Conservation (phyloP, 2,888 invertebrate species). For the Aelia acuminata region DNA sequence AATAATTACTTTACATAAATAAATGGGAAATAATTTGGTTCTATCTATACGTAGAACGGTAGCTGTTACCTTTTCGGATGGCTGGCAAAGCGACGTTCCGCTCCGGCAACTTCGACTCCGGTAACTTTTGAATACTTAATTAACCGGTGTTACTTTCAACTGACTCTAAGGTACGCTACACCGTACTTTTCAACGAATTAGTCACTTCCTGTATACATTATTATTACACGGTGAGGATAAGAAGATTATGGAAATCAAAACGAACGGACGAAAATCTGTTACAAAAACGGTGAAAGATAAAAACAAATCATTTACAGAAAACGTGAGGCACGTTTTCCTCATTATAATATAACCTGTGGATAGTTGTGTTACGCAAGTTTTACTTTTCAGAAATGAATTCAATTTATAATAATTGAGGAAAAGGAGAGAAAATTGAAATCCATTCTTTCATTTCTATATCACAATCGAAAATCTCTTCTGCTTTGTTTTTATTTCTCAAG, state of each 20-base stretch:
- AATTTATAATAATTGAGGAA: neutral
- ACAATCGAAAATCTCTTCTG: too few species aligned
- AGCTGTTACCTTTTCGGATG: constrained; percentile 16
- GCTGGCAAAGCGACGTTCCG: constrained; percentile 25
- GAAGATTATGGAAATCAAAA: constrained; percentile 16
- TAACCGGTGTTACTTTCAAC: constrained; percentile 35
- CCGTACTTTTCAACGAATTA: neutral
- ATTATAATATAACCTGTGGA: neutral
- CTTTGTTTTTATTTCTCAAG: too few species aligned
- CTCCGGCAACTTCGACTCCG: neutral
- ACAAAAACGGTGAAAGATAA: neutral
- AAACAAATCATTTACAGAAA: neutral
- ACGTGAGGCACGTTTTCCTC: neutral
- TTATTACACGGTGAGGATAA: neutral
- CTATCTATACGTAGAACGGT: neutral
- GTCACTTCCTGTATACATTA: neutral
- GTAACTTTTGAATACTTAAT: constrained; percentile 42
- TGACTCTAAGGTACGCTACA: constrained; percentile 13
- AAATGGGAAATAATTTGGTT: neutral
- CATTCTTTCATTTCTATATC: too few species aligned
- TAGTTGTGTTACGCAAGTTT: neutral
- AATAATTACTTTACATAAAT: neutral
- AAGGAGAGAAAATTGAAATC: neutral
- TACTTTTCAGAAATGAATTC: neutral
- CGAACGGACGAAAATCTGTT: neutral